phyloP scores from a whole-genome alignment of 2,113 vertebrate species.

The Oxygymnocypris stewartii region DNA sequence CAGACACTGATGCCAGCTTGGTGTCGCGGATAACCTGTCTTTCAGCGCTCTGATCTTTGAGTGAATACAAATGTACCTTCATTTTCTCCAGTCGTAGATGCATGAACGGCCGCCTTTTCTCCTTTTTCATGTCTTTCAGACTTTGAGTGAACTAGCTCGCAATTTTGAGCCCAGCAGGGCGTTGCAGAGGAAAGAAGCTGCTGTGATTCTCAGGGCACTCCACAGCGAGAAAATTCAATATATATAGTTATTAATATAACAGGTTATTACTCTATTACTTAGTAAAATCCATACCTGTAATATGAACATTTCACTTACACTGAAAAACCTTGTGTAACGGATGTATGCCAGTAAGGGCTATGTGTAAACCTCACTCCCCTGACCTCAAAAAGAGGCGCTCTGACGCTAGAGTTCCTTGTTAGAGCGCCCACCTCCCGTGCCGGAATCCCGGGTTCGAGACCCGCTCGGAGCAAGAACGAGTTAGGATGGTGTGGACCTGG shows the following conservation, averaged over 20 bases:
- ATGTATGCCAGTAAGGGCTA: too few species aligned
- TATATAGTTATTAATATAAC: conserved; percentile 8
- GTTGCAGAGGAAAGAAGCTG: background rate
- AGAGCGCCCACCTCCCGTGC: too few species aligned
- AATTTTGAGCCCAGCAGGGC: conserved; percentile 43
- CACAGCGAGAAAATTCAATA: background rate
- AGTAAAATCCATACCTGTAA: background rate
- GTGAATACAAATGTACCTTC: conserved; percentile 31
- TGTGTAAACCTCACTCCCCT: too few species aligned
- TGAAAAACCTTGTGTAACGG: background rate
- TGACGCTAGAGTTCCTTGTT: too few species aligned
- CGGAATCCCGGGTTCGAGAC: too few species aligned
- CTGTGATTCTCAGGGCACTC: conserved; percentile 14
- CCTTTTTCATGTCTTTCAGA: conserved; percentile 5
- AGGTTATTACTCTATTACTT: too few species aligned
- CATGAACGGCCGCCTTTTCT: conserved; percentile 19
- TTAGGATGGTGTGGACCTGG: too few species aligned
- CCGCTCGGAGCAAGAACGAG: too few species aligned
- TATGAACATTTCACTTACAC: background rate
- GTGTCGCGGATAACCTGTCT: conserved; percentile 3
- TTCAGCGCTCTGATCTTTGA: conserved; percentile 20
- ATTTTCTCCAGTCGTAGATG: conserved; percentile 14
- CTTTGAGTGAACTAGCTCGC: background rate
- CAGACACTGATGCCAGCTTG: conserved; percentile 42
- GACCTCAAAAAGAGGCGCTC: too few species aligned